A percentile compares a stretch with the other conserved stretches of the same genome.
Evolutionary conservation across 2,797 vertebrate genomes (phyloP).

Genomic region (Schizothorax lantsangensis): DNA sequence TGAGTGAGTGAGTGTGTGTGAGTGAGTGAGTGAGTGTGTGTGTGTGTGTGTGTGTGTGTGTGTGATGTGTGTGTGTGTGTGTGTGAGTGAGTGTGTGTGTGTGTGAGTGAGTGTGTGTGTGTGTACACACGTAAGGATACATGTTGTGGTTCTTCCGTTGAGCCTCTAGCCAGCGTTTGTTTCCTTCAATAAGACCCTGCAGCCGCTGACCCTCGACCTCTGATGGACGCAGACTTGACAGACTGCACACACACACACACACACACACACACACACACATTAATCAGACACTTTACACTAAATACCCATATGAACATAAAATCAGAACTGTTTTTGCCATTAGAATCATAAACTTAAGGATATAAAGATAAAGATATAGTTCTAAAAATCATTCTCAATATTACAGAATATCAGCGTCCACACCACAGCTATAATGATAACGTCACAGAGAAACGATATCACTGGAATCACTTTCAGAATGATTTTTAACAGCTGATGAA

Average conservation of each 20-base stretch:
- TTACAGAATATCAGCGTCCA: too few relatives aligned
- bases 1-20: too few relatives aligned
- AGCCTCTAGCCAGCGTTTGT: conserved; percentile 89
- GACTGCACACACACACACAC: conserved; percentile 49
- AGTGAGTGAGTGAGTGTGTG: too few relatives aligned
- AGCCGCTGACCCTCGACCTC: conserved; percentile 75
- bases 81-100: too few relatives aligned
- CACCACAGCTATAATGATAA: too few relatives aligned
- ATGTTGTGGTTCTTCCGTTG: conserved; percentile 83
- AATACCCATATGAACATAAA: neutral
- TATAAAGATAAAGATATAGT: too few relatives aligned
- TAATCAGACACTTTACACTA: conserved; percentile 1
- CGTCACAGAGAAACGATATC: too few relatives aligned
- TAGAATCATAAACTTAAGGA: neutral
- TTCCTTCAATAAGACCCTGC: conserved; percentile 84
- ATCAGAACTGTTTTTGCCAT: neutral
- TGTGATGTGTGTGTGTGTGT: fast-evolving
- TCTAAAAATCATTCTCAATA: too few relatives aligned
- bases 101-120: neutral
- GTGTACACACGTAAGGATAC: conserved; percentile 83
- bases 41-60: too few relatives aligned
- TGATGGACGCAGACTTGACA: conserved; percentile 48
- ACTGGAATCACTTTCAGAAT: too few relatives aligned
- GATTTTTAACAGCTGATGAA: too few relatives aligned
- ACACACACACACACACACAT: conserved; percentile 35